A percentile compares a stretch with the other conserved stretches of the same genome.
phyloP scores from a whole-genome alignment of 2,113 vertebrate species.

The Spea multiplicata region DNA sequence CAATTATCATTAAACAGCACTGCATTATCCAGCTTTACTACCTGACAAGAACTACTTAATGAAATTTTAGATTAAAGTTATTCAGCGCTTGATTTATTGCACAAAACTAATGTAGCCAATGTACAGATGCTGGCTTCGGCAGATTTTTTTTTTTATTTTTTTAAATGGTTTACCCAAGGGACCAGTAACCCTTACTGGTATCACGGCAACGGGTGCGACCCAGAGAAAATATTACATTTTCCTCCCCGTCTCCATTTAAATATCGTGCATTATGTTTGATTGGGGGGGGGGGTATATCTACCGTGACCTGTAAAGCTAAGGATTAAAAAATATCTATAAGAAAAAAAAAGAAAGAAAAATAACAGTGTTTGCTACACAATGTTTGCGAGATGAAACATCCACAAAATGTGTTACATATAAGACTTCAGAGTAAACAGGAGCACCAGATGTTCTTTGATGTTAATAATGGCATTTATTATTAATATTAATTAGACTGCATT shows the following conservation, averaged over 20 bases:
- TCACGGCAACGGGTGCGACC: conserved; percentile 87
- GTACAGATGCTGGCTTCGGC: conserved; percentile 86
- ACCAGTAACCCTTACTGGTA: conserved; percentile 84
- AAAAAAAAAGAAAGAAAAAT: conserved; percentile 43
- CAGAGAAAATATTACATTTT: conserved; percentile 81
- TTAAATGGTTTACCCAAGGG: conserved; percentile 82
- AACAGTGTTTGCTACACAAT: conserved; percentile 89
- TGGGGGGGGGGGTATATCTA: conserved; percentile 62
- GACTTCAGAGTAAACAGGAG: conserved; percentile 99
- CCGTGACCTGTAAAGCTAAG: conserved; percentile 76
- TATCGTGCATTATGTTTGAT: conserved; percentile 73
- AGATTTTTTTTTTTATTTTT: conserved; percentile 69
- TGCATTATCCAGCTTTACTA: conserved; percentile 99
- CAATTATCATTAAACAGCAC: conserved; percentile 99
- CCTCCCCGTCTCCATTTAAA: conserved; percentile 54
- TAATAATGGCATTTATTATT: conserved; percentile 99
- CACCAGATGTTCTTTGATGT: conserved; percentile 99
- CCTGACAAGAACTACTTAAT: conserved; percentile 99
- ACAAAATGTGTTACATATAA: conserved; percentile 99
- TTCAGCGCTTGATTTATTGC: conserved; percentile 96
- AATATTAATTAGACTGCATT: conserved; percentile 99
- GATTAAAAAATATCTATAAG: conserved; percentile 6
- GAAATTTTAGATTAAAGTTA: conserved; percentile 99
- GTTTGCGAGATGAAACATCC: conserved; percentile 97
- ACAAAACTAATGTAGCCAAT: conserved; percentile 87